Conservation (phyloP, 2,113 vertebrate genomes). For the Petrocephalus microphthalmus region DNA sequence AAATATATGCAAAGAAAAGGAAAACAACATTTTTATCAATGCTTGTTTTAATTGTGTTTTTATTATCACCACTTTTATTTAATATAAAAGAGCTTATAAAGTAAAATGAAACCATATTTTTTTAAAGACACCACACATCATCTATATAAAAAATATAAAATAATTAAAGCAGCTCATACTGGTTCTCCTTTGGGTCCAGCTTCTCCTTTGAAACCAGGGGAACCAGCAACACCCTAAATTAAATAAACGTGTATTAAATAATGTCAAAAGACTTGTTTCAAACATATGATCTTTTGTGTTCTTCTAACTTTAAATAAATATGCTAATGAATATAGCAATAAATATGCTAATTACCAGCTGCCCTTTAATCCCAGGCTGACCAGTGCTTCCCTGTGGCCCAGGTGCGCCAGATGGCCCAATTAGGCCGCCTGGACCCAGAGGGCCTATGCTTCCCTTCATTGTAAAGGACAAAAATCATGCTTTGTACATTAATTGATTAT, state of each 20-base stretch:
- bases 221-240: slow-evolving; percentile 82
- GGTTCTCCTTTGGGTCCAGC: slow-evolving; percentile 91
- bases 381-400: slow-evolving; percentile 90
- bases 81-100: not conserved
- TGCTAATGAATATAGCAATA: not conserved
- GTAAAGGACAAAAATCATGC: not conserved
- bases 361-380: slow-evolving; percentile 89
- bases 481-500: not conserved
- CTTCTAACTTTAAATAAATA: not conserved
- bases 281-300: not conserved
- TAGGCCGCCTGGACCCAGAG: slow-evolving; percentile 73
- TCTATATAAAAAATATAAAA: not conserved
- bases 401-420: slow-evolving; percentile 78
- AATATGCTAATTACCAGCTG: slow-evolving; percentile 67
- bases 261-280: not conserved
- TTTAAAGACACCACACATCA: not conserved
- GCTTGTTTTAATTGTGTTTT: not conserved
- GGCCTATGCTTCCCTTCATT: slow-evolving; percentile 75
- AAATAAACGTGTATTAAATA: not conserved
- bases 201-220: slow-evolving; percentile 94
- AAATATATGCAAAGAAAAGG: not conserved
- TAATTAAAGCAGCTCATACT: slow-evolving; percentile 60
- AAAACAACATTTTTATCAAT: not conserved
- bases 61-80: not conserved
- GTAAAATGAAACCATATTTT: not conserved